These are phyloP conservation scores for Synergus japonicus DNA, from an alignment of 2,888 invertebrate genomes.

Conservation along the genomic window DNA sequence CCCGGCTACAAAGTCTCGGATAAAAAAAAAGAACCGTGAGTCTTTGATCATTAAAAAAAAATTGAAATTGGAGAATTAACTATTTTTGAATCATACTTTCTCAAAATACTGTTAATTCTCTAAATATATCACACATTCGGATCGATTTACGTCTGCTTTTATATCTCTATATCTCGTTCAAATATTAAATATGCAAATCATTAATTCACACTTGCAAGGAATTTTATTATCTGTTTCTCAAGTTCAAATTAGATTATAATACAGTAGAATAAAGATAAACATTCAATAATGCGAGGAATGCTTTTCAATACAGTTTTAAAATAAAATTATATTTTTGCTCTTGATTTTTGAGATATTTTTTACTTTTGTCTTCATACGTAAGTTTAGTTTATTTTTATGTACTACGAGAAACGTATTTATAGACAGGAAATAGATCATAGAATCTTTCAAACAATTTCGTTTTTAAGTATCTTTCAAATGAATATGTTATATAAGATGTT, in stretches of 20 bases:
- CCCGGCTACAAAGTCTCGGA: constrained; percentile 5
- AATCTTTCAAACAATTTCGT: too few species aligned
- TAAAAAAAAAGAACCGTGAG: neutral
- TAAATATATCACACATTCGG: neutral
- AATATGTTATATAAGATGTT: too few species aligned
- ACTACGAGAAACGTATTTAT: too few species aligned
- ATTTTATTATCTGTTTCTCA: neutral
- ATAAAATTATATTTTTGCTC: neutral
- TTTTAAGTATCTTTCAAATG: too few species aligned
- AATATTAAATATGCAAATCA: neutral
- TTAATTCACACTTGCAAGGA: neutral
- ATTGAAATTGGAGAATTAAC: neutral
- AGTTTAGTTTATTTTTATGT: too few species aligned
- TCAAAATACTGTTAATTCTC: neutral
- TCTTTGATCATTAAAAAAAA: neutral
- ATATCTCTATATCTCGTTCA: neutral
- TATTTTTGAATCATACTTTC: neutral
- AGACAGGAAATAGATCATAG: too few species aligned
- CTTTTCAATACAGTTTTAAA: too few species aligned
- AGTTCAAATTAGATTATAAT: neutral
- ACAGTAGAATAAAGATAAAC: too few species aligned
- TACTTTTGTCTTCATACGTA: neutral
- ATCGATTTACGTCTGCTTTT: neutral
- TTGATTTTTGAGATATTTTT: neutral
- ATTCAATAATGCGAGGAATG: too few species aligned